Conservation (phyloP, 2,797 vertebrate genomes). For the Ispidina picta region DNA sequence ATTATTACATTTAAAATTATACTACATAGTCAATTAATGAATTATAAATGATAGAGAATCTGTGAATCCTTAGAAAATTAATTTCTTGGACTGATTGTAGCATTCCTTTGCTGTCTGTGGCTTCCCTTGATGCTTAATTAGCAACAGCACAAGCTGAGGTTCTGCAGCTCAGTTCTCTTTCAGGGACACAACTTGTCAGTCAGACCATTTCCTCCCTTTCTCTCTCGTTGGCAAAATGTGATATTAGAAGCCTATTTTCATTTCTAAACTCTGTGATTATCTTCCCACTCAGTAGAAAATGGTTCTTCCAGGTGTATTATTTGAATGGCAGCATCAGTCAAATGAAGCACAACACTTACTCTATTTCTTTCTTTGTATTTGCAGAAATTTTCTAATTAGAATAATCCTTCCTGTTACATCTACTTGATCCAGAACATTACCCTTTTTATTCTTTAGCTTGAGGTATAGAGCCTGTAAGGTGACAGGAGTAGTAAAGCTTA, state of each 20-base stretch:
- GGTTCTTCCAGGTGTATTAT: not conserved
- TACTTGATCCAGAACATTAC: not conserved
- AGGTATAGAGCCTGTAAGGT: not conserved
- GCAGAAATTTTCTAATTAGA: not conserved
- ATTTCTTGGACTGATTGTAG: not conserved
- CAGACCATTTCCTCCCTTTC: not conserved
- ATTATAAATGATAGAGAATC: not conserved
- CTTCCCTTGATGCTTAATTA: slow-evolving; percentile 12
- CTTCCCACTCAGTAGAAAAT: not conserved
- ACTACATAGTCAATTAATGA: not conserved
- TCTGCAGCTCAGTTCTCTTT: not conserved
- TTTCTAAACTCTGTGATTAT: not conserved
- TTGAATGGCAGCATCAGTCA: not conserved
- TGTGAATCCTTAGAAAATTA: not conserved
- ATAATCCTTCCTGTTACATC: not conserved
- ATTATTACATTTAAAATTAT: not conserved
- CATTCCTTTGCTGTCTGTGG: not conserved
- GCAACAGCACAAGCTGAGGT: not conserved
- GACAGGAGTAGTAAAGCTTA: not conserved
- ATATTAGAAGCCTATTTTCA: not conserved
- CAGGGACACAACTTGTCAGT: not conserved
- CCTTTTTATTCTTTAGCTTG: not conserved
- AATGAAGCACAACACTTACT: not conserved
- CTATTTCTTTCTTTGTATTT: not conserved
- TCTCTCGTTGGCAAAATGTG: not conserved